These are phyloP conservation scores for Theristus sp. DNA, from an alignment of 2,888 invertebrate species.

Conservation along the genomic window DNA sequence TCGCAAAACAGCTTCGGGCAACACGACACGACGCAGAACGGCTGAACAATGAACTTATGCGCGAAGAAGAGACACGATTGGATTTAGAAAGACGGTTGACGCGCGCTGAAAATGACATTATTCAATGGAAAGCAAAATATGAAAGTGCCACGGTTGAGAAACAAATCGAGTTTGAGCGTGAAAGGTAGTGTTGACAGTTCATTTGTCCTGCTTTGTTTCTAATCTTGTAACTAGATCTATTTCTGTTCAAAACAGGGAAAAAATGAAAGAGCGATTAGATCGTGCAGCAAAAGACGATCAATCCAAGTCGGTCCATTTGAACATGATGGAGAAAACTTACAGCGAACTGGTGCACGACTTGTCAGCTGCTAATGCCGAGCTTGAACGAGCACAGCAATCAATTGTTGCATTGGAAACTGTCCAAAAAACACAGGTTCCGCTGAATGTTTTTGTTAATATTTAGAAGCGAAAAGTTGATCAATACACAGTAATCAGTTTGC, in stretches of 20 bases:
- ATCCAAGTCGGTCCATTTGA: constrained; percentile 11
- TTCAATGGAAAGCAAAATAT: constrained; percentile 17
- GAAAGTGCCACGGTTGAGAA: constrained; percentile 15
- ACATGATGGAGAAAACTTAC: constrained; percentile 13
- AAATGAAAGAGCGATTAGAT: constrained; percentile 15
- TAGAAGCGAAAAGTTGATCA: neutral
- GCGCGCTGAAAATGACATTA: constrained; percentile 14
- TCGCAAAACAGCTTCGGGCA: neutral
- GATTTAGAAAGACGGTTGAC: constrained; percentile 13
- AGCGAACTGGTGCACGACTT: constrained; percentile 15
- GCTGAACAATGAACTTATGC: neutral
- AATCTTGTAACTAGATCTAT: no score
- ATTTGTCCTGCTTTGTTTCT: no score
- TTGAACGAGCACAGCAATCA: constrained; percentile 17
- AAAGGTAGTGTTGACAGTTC: no score
- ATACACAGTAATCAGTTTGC: no score
- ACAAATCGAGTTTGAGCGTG: constrained; percentile 17
- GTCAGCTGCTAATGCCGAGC: constrained; percentile 12
- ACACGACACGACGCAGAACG: neutral
- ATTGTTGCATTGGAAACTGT: constrained; percentile 17
- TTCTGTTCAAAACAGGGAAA: no score
- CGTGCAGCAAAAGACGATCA: constrained; percentile 16
- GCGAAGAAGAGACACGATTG: neutral
- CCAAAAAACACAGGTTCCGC: constrained; percentile 19
- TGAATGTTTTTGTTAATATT: no score